Evolutionary conservation across 2,797 vertebrate species (phyloP).

Genomic region (Notolepis coatsorum): DNA sequence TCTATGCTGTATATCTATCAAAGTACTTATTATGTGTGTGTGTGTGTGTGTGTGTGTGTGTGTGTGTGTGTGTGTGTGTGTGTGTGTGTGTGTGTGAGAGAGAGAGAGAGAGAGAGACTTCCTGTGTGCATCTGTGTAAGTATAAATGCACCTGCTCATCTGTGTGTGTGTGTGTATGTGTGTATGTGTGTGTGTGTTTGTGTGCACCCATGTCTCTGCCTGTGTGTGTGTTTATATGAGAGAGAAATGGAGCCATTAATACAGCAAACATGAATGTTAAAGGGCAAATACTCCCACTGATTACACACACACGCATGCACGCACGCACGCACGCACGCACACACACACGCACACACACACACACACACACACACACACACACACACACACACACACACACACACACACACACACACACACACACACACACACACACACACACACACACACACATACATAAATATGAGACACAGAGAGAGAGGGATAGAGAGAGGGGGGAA

Average conservation of each 20-base stretch:
- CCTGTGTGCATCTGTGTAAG: no score
- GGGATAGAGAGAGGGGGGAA: constrained; percentile 27
- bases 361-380: constrained; percentile 4
- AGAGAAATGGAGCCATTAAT: constrained; percentile 7
- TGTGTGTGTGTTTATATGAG: background rate
- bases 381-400: constrained; percentile 15
- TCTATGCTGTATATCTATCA: no score
- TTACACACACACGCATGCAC: background rate
- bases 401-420: constrained; percentile 25
- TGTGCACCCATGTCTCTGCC: background rate
- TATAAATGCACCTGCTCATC: no score
- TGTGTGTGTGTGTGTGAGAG: no score
- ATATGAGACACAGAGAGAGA: constrained; percentile 5
- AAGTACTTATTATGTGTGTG: no score
- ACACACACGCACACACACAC: background rate
- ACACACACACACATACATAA: background rate
- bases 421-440: constrained; percentile 9
- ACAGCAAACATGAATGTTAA: background rate
- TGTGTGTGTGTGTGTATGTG: background rate
- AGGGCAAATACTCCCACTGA: background rate
- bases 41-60: no score
- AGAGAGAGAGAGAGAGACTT: no score
- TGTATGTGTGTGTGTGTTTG: background rate
- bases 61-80: no score
- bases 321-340: background rate